Evolutionary conservation across 2,888 invertebrate species (phyloP).

Genomic region (Eristalis arbustorum): DNA sequence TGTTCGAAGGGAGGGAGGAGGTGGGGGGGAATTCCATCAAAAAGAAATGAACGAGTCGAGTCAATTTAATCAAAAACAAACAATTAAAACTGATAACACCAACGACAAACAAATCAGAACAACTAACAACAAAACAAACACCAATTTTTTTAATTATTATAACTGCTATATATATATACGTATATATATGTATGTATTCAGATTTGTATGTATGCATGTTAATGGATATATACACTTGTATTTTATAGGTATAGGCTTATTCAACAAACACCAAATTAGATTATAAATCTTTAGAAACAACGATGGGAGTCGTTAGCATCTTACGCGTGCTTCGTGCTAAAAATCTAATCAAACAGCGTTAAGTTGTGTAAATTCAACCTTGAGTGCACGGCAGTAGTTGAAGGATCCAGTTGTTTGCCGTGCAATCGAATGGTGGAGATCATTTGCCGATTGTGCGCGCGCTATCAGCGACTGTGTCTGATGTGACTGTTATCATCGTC

Average conservation of each 20-base stretch:
- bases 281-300: constrained; percentile 23
- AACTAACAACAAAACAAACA: constrained; percentile 25
- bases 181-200: constrained; percentile 37
- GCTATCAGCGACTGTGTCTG: background rate
- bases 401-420: too few species aligned
- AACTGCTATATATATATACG: constrained; percentile 28
- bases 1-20: background rate
- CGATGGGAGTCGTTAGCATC: constrained; percentile 10
- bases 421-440: too few species aligned
- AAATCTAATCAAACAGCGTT: background rate
- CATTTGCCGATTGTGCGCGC: too few species aligned
- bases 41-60: constrained; percentile 16
- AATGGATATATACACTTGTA: constrained; percentile 40
- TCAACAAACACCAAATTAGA: constrained; percentile 51
- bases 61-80: constrained; percentile 31
- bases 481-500: background rate
- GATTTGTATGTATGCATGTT: constrained; percentile 31
- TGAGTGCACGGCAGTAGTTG: too few species aligned
- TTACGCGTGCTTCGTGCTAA: background rate
- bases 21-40: background rate
- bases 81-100: constrained; percentile 30
- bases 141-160: constrained; percentile 45
- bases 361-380: too few species aligned
- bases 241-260: constrained; percentile 3
- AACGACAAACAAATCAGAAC: constrained; percentile 5